Evolutionary conservation across 2,888 invertebrate species (phyloP).

Genomic region (Amphipoea lucens): DNA sequence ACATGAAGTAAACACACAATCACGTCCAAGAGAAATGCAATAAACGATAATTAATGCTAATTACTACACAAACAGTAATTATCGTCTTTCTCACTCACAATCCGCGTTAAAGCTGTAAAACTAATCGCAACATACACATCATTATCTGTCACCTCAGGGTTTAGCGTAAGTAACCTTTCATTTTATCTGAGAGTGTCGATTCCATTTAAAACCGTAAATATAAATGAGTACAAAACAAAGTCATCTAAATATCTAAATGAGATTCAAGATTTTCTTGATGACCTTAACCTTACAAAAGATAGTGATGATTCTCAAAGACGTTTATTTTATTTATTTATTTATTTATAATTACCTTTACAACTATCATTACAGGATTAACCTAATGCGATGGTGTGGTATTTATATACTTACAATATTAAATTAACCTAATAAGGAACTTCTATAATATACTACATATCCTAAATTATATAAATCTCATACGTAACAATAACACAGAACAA

Average conservation of each 20-base stretch:
- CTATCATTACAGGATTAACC: too few species aligned
- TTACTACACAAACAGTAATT: slow-evolving; percentile 23
- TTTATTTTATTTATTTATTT: too few species aligned
- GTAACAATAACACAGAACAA: too few species aligned
- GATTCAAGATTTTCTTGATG: neutral
- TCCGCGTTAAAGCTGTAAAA: slow-evolving; percentile 31
- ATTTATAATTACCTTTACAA: too few species aligned
- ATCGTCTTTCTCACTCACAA: slow-evolving; percentile 17
- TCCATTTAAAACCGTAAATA: neutral
- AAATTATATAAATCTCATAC: too few species aligned
- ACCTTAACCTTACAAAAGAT: neutral
- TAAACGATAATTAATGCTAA: slow-evolving; percentile 10
- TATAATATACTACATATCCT: too few species aligned
- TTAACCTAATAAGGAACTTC: too few species aligned
- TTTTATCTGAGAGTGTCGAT: neutral
- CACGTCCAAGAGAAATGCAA: slow-evolving; percentile 9
- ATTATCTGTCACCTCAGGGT: slow-evolving; percentile 28
- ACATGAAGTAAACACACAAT: neutral
- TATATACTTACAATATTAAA: too few species aligned
- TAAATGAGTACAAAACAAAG: neutral
- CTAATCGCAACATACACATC: slow-evolving; percentile 15
- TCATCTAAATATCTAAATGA: neutral
- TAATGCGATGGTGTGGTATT: too few species aligned
- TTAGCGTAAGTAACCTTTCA: slow-evolving; percentile 10
- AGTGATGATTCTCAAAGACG: neutral